Conservation (phyloP, 1,140 invertebrate species). For the Leptonema lineaticorne region DNA sequence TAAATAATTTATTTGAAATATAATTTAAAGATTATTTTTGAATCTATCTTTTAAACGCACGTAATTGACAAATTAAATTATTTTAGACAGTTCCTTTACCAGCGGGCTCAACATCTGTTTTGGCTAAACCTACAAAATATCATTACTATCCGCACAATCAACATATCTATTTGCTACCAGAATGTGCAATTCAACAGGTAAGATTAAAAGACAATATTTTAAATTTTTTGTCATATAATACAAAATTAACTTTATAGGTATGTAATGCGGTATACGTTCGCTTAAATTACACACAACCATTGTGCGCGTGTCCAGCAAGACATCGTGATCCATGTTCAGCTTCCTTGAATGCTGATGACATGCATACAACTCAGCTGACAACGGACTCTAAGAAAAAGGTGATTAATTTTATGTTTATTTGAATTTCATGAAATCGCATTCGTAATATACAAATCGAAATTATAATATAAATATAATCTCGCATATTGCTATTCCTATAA, state of each 20-base stretch:
- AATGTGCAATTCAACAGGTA: constrained; percentile 90
- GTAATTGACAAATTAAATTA: no score
- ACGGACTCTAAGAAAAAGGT: constrained; percentile 81
- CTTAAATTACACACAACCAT: constrained; percentile 87
- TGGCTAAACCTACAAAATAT: constrained; percentile 85
- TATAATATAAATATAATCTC: no score
- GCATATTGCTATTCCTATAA: no score
- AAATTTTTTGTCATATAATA: not conserved
- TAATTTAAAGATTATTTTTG: no score
- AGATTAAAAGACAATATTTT: constrained; percentile 16
- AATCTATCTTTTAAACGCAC: no score
- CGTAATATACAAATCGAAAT: not conserved
- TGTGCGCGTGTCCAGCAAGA: constrained; percentile 84
- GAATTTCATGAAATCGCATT: constrained; percentile 27
- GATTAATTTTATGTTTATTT: no score
- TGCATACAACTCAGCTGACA: constrained; percentile 85
- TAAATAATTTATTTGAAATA: not conserved
- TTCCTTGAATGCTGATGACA: constrained; percentile 83
- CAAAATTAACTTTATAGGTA: constrained; percentile 60
- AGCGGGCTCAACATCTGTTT: constrained; percentile 66
- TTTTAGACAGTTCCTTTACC: constrained; percentile 74
- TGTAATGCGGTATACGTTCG: constrained; percentile 91
- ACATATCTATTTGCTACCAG: constrained; percentile 85
- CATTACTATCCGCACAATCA: constrained; percentile 94
- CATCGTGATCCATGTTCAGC: constrained; percentile 89